phyloP scores from a whole-genome alignment of 2,113 vertebrate species.

The Phainopepla nitens region DNA sequence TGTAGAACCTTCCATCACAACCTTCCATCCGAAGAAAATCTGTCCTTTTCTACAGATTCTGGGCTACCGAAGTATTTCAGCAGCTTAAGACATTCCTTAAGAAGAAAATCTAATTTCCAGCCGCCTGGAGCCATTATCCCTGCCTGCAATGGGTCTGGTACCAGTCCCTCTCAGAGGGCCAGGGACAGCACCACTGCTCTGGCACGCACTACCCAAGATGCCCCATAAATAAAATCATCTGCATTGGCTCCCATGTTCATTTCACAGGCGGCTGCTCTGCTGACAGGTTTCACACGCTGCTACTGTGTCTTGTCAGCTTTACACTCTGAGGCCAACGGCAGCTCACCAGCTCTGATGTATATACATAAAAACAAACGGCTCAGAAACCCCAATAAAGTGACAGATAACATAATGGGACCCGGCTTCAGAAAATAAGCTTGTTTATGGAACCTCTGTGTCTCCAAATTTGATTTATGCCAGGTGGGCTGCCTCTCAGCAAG shows the following conservation, averaged over 20 bases:
- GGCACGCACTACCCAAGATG: slow-evolving; percentile 15
- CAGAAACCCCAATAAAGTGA: slow-evolving; percentile 63
- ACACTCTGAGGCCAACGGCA: slow-evolving; percentile 46
- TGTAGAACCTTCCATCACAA: not conserved
- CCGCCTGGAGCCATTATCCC: not conserved
- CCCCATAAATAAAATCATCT: slow-evolving; percentile 66
- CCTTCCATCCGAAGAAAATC: not conserved
- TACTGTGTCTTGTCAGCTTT: slow-evolving; percentile 74
- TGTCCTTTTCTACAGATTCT: not conserved
- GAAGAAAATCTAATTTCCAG: not conserved
- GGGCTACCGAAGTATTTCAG: not conserved
- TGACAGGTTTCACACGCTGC: slow-evolving; percentile 69
- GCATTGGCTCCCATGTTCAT: slow-evolving; percentile 58
- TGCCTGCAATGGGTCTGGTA: not conserved
- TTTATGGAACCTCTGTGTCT: slow-evolving; percentile 53
- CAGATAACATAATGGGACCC: slow-evolving; percentile 56
- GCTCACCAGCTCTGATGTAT: slow-evolving; percentile 49
- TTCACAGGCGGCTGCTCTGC: slow-evolving; percentile 77
- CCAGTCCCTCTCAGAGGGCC: fast-evolving
- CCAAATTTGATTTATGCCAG: not conserved
- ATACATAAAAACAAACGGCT: slow-evolving; percentile 73
- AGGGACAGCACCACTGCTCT: not conserved
- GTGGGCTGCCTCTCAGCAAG: fast-evolving
- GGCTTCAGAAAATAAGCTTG: slow-evolving; percentile 43
- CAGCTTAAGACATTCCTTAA: not conserved